Evolutionary conservation across 2,888 invertebrate species (phyloP), one percentile per base, ranked within the genome.

Genomic region (Amblyjoppa fuscipennis): DNA sequence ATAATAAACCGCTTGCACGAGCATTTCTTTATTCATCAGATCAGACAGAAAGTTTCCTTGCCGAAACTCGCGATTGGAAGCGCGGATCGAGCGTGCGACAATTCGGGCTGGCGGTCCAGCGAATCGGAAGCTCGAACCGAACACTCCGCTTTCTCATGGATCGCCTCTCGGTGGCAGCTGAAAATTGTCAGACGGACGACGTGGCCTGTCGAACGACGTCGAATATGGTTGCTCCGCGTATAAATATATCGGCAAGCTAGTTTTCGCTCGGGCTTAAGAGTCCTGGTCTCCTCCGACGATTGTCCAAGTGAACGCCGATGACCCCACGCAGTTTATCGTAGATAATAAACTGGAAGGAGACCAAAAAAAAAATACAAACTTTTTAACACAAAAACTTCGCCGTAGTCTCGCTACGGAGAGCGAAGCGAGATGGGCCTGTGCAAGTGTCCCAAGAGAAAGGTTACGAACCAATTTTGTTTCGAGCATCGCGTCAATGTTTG

Each of bases 401-500:
- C 59, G 78, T 68, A 64, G 61, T 73, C 71, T 66, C 68, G 68
- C 66, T 16, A 3, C 28, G 64, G 31, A 64, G 73, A 49, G 31
- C n/a, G 16, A 75, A 25, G n/a, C 70, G 94, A 91, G 92, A 99
- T 99, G 99, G 99, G 99, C 87, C 95, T 99, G 87, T 99, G 99
- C 95, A 99, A 99, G 94, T 99, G 99, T 95, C 99, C 99, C 28
- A 99, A 99, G 94, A 96, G 98, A 91, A 97, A 97, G 95, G 99
- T 99, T 87, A 99, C 99, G 82, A 99, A 98, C 95, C 98, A 99
- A 94, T 99, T 99, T 95, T 99, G 99, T 95, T 99, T 99, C 95
- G 99, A 99, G 94, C 99, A 99, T 94, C 96, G 99, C 92, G 99
- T 99, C 45, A 99, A 99, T 96, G 99, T 99, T 92, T 99, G 99